Conservation (phyloP, 2,797 vertebrate species). For the Clarias laeviceps region DNA sequence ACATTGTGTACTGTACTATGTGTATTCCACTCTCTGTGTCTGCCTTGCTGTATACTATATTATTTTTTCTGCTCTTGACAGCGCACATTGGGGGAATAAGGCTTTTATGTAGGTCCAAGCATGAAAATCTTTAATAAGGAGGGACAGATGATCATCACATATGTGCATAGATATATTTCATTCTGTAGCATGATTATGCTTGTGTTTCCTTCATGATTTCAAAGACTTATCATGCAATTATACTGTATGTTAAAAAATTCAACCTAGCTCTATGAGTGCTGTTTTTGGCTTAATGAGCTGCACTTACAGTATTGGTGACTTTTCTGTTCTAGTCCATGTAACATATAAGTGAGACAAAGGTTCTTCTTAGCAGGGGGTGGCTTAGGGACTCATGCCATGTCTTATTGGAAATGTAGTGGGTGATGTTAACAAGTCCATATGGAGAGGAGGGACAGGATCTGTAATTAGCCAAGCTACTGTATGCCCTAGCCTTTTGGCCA, state of each 20-base stretch:
- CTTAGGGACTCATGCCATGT: constrained; percentile 23
- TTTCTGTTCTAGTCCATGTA: constrained; percentile 2
- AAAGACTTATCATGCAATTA: not conserved
- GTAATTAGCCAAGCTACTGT: constrained; percentile 55
- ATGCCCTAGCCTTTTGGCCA: constrained; percentile 19
- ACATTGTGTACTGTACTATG: constrained; percentile 20
- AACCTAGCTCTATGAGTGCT: not conserved
- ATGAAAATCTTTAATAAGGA: constrained; percentile 21
- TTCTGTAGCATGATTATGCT: constrained; percentile 24
- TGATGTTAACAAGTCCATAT: constrained; percentile 49
- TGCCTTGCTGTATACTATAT: constrained; percentile 29
- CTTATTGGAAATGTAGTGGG: constrained; percentile 42
- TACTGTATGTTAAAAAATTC: not conserved
- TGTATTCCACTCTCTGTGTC: constrained; percentile 5
- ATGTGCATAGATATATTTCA: constrained; percentile 13
- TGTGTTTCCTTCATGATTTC: not conserved
- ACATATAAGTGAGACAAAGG: constrained; percentile 27
- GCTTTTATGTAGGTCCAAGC: constrained; percentile 26
- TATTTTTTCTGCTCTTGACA: constrained; percentile 14
- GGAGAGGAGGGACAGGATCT: constrained; percentile 34
- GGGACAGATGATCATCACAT: constrained; percentile 30
- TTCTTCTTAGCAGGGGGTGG: constrained; percentile 1
- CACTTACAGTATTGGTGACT: not conserved
- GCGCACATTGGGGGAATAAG: not conserved
- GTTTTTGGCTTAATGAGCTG: not conserved